phyloP scores from a whole-genome alignment of 2,888 invertebrate species.

The Oasisia sp. region DNA sequence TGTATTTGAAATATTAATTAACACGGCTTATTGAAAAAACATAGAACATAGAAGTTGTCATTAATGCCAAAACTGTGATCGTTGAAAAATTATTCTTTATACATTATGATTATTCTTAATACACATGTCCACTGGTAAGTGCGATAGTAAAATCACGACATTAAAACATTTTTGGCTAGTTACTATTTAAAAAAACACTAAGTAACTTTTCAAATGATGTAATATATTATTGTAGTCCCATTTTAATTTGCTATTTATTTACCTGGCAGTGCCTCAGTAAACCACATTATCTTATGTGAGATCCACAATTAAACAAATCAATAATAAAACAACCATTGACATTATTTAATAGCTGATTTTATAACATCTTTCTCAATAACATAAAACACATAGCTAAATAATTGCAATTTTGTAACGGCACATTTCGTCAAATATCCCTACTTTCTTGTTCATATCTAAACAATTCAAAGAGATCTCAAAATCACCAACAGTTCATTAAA shows the following conservation, averaged over 20 bases:
- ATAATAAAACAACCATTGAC: neutral
- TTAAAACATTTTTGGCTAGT: no score
- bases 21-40: neutral
- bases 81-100: neutral
- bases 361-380: neutral
- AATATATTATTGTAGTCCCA: no score
- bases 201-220: no score
- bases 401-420: no score
- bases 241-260: no score
- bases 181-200: no score
- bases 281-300: neutral
- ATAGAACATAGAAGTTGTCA: neutral
- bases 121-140: no score
- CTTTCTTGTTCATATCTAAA: neutral
- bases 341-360: neutral
- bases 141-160: no score
- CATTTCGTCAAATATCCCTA: neutral
- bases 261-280: neutral
- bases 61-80: neutral
- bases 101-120: neutral
- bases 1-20: neutral
- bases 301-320: neutral
- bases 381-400: neutral
- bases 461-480: neutral
- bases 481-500: neutral